A percentile compares a stretch with the other conserved stretches of the same genome.
These are phyloP conservation scores for Rhea pennata DNA, from an alignment of 2,113 vertebrate genomes.

Conservation along the genomic window DNA sequence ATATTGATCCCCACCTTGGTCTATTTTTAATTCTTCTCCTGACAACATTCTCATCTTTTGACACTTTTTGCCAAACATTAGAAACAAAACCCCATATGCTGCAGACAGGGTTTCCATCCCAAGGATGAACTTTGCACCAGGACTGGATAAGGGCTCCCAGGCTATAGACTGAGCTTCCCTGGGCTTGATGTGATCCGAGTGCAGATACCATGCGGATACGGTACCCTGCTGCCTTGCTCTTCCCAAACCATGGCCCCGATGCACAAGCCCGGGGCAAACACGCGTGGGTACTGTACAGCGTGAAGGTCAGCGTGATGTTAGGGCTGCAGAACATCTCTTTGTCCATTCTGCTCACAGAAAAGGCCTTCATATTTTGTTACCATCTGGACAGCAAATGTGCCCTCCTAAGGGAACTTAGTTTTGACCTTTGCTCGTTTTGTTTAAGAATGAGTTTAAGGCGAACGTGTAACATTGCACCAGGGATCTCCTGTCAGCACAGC, in stretches of 20 bases:
- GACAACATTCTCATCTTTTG: neutral
- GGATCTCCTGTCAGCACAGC: neutral
- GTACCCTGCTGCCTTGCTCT: neutral
- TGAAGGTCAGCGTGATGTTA: neutral
- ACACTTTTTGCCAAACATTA: neutral
- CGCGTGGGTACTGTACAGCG: neutral
- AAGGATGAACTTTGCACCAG: neutral
- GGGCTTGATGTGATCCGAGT: neutral
- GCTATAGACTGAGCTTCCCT: neutral
- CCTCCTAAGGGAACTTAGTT: neutral
- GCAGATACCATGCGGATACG: neutral
- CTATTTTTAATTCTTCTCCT: neutral
- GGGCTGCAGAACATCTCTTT: neutral
- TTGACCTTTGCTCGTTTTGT: neutral
- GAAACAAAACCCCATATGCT: neutral
- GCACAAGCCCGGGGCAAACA: neutral
- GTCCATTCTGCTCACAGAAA: constrained; percentile 33
- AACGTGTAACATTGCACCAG: neutral
- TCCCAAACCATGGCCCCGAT: neutral
- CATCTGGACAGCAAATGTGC: constrained; percentile 72
- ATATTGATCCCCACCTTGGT: neutral
- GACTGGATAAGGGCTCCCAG: neutral
- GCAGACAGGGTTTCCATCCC: neutral
- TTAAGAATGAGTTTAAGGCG: neutral
- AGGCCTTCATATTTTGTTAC: neutral